phyloP scores from a whole-genome alignment of 2,113 vertebrate species.

The Embiotoca jacksoni region DNA sequence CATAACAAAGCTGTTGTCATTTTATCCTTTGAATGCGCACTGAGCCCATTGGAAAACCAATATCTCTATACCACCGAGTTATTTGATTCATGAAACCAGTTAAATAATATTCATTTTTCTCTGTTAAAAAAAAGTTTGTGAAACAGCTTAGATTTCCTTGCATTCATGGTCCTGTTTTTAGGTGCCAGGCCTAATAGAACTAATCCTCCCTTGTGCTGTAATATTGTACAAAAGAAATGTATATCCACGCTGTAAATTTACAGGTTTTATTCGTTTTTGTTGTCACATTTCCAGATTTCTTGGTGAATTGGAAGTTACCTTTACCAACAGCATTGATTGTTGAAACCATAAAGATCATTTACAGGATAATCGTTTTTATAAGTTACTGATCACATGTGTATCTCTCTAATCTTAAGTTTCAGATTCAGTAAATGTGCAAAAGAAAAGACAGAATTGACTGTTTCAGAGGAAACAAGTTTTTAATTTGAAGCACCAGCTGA shows the following conservation, averaged over 20 bases:
- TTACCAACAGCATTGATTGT: not conserved
- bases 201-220: not conserved
- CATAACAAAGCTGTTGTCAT: too few relatives aligned
- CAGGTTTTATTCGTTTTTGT: too few relatives aligned
- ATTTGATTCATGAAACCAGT: too few relatives aligned
- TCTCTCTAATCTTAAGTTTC: not conserved
- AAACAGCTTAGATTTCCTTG: not conserved
- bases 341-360: not conserved
- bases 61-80: too few relatives aligned
- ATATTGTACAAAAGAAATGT: not conserved
- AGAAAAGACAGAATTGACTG: constrained; percentile 2
- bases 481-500: constrained; percentile 29
- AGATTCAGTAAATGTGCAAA: constrained; percentile 10
- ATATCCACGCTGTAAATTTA: not conserved
- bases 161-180: not conserved
- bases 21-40: too few relatives aligned
- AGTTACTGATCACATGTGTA: not conserved
- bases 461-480: constrained; percentile 1
- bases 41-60: too few relatives aligned
- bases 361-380: not conserved
- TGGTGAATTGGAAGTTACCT: too few relatives aligned
- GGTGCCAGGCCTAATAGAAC: not conserved
- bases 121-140: not conserved
- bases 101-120: too few relatives aligned
- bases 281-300: too few relatives aligned